phyloP scores from a whole-genome alignment of 1,140 invertebrate genomes.

The Papilio helenus region DNA sequence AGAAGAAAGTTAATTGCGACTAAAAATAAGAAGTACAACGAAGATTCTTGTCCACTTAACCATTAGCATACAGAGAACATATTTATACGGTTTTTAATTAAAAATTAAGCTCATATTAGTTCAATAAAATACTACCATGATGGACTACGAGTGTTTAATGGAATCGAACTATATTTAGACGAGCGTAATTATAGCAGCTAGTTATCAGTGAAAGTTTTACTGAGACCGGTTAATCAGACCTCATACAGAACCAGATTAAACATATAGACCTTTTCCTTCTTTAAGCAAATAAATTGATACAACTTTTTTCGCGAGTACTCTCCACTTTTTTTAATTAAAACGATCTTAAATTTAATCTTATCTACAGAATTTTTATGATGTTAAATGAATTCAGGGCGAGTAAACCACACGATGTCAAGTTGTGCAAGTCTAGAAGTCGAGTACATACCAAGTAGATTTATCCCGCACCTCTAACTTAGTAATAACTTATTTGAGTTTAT shows the following conservation, averaged over 20 bases:
- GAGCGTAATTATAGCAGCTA: constrained; percentile 34
- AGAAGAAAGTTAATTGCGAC: no score
- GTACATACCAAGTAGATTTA: not conserved
- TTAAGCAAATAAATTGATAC: constrained; percentile 29
- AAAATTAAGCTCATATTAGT: not conserved
- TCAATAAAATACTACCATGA: constrained; percentile 24
- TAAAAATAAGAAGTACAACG: not conserved
- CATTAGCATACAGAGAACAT: not conserved
- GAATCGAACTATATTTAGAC: constrained; percentile 35
- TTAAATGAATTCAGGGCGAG: not conserved
- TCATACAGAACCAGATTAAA: constrained; percentile 39
- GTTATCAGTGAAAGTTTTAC: constrained; percentile 41
- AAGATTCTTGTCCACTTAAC: not conserved
- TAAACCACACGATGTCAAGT: constrained; percentile 8
- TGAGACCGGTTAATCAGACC: constrained; percentile 35
- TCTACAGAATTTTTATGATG: no score
- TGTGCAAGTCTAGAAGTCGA: constrained; percentile 1
- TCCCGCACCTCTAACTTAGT: not conserved
- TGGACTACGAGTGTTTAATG: constrained; percentile 39
- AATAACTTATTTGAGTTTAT: not conserved
- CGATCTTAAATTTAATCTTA: no score
- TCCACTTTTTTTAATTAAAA: no score
- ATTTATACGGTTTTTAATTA: not conserved
- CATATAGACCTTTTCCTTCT: constrained; percentile 35
- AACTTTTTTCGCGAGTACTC: not conserved